Evolutionary conservation across 2,113 vertebrate species (phyloP).

Genomic region (Procavia capensis): DNA sequence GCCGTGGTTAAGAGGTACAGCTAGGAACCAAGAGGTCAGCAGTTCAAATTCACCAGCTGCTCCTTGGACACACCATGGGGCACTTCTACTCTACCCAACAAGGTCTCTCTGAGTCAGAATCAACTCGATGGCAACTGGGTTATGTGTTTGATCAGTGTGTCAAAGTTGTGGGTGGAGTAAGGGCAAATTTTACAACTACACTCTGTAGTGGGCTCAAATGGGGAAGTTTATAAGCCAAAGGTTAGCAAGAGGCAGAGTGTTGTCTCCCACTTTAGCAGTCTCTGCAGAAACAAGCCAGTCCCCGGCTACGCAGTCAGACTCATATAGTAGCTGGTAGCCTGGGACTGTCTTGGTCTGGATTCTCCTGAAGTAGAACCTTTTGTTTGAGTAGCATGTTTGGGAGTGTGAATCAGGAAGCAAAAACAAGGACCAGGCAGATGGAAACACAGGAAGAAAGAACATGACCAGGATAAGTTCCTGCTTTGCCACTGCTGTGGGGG

Average conservation of each 20-base stretch:
- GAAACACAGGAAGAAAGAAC: not conserved
- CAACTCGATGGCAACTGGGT: too few relatives aligned
- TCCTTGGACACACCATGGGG: too few relatives aligned
- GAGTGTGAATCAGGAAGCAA: not conserved
- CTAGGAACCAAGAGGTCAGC: too few relatives aligned
- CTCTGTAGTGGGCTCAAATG: not conserved
- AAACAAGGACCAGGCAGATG: not conserved
- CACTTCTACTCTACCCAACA: too few relatives aligned
- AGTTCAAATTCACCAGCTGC: too few relatives aligned
- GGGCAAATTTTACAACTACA: not conserved
- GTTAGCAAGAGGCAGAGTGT: not conserved
- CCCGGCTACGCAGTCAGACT: too few relatives aligned
- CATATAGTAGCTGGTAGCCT: not conserved
- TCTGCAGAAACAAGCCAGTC: rapidly evolving
- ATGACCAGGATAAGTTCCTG: not conserved
- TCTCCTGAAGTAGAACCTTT: not conserved
- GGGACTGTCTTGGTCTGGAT: not conserved
- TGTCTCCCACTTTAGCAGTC: rapidly evolving
- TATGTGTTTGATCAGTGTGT: not conserved
- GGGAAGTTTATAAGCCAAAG: not conserved
- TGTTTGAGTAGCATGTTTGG: not conserved
- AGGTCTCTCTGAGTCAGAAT: too few relatives aligned
- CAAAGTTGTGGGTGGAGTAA: not conserved
- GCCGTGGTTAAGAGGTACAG: too few relatives aligned
- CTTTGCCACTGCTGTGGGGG: not conserved